A percentile compares a stretch with the other conserved stretches of the same genome.
Evolutionary conservation across 2,113 vertebrate species (phyloP).

Genomic region (Pelobates fuscus): DNA sequence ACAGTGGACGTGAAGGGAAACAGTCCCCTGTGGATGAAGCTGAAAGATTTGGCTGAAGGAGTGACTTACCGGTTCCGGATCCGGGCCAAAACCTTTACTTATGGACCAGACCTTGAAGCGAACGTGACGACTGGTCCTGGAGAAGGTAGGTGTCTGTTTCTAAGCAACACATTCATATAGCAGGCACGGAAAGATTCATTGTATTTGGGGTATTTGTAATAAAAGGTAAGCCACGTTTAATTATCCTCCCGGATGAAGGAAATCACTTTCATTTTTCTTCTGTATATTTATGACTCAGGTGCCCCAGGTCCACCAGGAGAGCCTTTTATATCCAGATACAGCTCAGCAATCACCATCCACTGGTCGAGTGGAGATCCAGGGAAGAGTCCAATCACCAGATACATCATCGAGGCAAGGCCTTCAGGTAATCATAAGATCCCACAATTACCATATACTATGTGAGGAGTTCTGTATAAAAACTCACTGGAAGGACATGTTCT

Average conservation of each 20-base stretch:
- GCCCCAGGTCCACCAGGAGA: conserved; percentile 90
- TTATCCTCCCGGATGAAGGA: no score
- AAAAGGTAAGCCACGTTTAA: no score
- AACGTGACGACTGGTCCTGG: conserved; percentile 95
- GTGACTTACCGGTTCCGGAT: conserved; percentile 91
- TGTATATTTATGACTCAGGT: conserved; percentile 74
- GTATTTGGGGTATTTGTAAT: no score
- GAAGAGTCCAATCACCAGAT: conserved; percentile 89
- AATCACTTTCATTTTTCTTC: no score
- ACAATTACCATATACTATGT: no score
- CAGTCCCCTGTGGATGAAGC: conserved; percentile 90
- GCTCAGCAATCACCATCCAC: conserved; percentile 91
- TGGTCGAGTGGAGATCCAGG: conserved; percentile 92
- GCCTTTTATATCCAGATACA: conserved; percentile 89
- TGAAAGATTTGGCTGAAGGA: conserved; percentile 89
- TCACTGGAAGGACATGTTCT: neutral
- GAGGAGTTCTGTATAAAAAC: no score
- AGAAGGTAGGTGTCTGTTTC: conserved; percentile 75
- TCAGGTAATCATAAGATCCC: conserved; percentile 74
- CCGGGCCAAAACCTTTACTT: conserved; percentile 89
- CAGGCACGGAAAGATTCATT: no score
- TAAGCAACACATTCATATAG: no score
- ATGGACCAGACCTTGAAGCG: conserved; percentile 90
- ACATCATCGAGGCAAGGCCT: conserved; percentile 92
- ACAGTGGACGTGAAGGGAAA: conserved; percentile 92